Conservation (phyloP, 2,113 vertebrate species). For the Xenopus tropicalis region UCB_Xtro_10.0 CM004444.2:155760001-155760500, state of each 20-base stretch:
- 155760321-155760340: conserved; percentile 99
- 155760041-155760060: conserved; percentile 82
- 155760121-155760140: conserved; percentile 61
- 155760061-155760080: conserved; percentile 76
- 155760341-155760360: conserved; percentile 99
- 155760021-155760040: conserved; percentile 77
- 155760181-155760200: conserved; percentile 73
- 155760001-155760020: conserved; percentile 65
- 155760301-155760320: conserved; percentile 98
- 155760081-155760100: conserved; percentile 77
- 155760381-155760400: conserved; percentile 99
- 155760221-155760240: conserved; percentile 59
- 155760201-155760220: conserved; percentile 59
- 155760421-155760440: conserved; percentile 21
- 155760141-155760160: conserved; percentile 62
- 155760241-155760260: conserved; percentile 61
- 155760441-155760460: neutral
- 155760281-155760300: conserved; percentile 94
- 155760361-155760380: conserved; percentile 98
- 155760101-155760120: conserved; percentile 47
- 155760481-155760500: too few relatives aligned
- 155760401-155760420: conserved; percentile 88
- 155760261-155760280: conserved; percentile 16
- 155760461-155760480: too few relatives aligned
- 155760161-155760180: conserved; percentile 64